Base-by-base conservation (phyloP, 2,113 vertebrate species). In the Siniperca knerii region DNA sequence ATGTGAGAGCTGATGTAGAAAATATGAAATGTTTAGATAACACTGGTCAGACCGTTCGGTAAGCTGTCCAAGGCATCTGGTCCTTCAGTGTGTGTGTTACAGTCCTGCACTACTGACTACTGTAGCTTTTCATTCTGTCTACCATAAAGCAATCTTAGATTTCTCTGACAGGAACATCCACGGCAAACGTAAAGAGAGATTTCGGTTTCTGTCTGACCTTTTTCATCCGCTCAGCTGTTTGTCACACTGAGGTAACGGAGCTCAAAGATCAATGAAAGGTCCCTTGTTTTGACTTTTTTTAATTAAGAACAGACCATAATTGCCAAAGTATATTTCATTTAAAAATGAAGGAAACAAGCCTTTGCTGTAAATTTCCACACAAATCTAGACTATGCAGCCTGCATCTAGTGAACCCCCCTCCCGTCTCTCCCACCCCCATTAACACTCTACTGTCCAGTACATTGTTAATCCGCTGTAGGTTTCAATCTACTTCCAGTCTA, bases 11-110 rank as follows among this genome's bases (percentile, higher is more conserved):
- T 52, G 57, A 60, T 54, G 79, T 29, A 37, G 42, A 29, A 78
- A 73, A 74, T 44, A 54, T 52, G 66, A 76, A 65, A 58, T 81
- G 73, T 84, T 74, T 79, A 8, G 76, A 79, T 25, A 64, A 29
- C 44, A 16, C 12, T 0, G 52, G 16, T 44, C 23, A 21, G 73
- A 55, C 35, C 71, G 2, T 35, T 18, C 29, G 42, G 52, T 2
- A 1, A 4, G 33, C 52, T 9, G 29, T 40, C 42, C 44, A 0
- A 13, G 66, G 21, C 76, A 46, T 67, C 75, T 79, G 76, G 9
- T 61, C 54, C 1, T 54, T 33, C 67, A 6, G 44, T 33, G 64
- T 0, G 55, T 69, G 65, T 12, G 73, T 44, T 54, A 9, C 2
- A 35, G 50, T 52, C 78, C 68, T 21, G 35, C 50, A 50, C 68